Evolutionary conservation across 2,888 invertebrate species (phyloP).

Genomic region (Trichopria drosophilae): DNA sequence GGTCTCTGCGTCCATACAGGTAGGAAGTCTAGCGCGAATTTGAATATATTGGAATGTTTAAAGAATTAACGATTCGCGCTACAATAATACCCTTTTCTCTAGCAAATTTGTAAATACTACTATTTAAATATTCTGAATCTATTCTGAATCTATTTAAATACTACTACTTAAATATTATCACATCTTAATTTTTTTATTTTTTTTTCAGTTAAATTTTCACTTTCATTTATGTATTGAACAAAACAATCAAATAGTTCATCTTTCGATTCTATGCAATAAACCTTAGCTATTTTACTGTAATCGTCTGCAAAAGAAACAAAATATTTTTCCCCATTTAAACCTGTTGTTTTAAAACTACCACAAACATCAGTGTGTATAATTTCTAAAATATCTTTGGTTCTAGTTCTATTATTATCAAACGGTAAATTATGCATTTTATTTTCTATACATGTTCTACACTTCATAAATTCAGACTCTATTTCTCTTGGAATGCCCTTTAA

Average conservation of each 20-base stretch:
- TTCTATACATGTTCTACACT: too few relatives aligned
- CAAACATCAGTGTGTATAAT: too few relatives aligned
- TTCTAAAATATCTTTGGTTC: conserved; percentile 32
- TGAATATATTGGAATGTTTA: too few relatives aligned
- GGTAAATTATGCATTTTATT: too few relatives aligned
- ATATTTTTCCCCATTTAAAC: conserved; percentile 31
- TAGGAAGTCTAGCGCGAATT: too few relatives aligned
- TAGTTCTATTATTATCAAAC: conserved; percentile 35
- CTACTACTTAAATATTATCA: too few relatives aligned
- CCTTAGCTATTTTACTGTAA: conserved; percentile 31
- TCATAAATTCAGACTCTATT: too few relatives aligned
- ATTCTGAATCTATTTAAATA: too few relatives aligned
- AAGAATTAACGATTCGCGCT: too few relatives aligned
- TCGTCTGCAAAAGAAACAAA: conserved; percentile 38
- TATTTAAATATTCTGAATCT: conserved; percentile 29
- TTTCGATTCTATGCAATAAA: conserved; percentile 35
- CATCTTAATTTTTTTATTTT: conserved; percentile 33
- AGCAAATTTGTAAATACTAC: conserved; percentile 23
- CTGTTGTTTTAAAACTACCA: conserved; percentile 28
- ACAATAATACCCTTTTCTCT: conserved; percentile 26
- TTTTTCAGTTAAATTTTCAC: conserved; percentile 23
- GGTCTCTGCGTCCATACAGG: too few relatives aligned
- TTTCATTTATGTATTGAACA: conserved; percentile 28
- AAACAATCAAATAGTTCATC: conserved; percentile 34
- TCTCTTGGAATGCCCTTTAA: too few relatives aligned